phyloP scores from a whole-genome alignment of 2,797 vertebrate species.

The Catharus ustulatus region DNA sequence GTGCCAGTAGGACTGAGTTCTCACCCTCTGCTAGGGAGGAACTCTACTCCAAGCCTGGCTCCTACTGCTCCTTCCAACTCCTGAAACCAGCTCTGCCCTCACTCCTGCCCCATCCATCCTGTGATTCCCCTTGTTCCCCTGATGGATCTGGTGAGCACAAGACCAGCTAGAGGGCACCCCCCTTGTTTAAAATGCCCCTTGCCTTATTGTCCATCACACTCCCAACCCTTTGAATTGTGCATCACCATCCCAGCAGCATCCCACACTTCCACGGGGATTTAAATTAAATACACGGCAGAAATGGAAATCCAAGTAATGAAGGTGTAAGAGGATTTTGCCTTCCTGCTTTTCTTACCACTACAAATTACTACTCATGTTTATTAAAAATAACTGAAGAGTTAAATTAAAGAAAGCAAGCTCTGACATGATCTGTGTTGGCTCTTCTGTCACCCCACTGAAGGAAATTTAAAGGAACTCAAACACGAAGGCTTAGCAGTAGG shows the following conservation, averaged over 20 bases:
- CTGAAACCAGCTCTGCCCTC: not conserved
- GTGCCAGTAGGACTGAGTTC: not conserved
- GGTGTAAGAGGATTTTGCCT: not conserved
- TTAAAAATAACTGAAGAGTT: slow-evolving; percentile 42
- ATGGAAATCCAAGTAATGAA: not conserved
- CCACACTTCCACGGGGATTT: not conserved
- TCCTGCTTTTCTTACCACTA: not conserved
- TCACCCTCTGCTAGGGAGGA: not conserved
- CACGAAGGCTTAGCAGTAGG: slow-evolving; percentile 7
- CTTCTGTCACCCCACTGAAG: not conserved
- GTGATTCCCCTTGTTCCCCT: not conserved
- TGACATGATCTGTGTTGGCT: slow-evolving; percentile 7
- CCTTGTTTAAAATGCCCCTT: not conserved
- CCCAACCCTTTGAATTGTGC: not conserved
- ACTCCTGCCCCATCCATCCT: not conserved
- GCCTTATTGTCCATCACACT: not conserved
- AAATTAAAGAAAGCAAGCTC: slow-evolving; percentile 43
- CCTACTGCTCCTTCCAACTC: not conserved
- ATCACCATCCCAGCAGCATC: not conserved
- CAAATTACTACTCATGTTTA: slow-evolving; percentile 12
- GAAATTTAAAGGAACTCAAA: slow-evolving; percentile 38
- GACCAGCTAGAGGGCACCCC: not conserved
- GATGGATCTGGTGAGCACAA: not conserved
- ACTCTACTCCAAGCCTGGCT: not conserved
- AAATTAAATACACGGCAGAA: not conserved